Evolutionary conservation across 2,888 invertebrate species (phyloP).

Genomic region (Platycheirus albimanus): DNA sequence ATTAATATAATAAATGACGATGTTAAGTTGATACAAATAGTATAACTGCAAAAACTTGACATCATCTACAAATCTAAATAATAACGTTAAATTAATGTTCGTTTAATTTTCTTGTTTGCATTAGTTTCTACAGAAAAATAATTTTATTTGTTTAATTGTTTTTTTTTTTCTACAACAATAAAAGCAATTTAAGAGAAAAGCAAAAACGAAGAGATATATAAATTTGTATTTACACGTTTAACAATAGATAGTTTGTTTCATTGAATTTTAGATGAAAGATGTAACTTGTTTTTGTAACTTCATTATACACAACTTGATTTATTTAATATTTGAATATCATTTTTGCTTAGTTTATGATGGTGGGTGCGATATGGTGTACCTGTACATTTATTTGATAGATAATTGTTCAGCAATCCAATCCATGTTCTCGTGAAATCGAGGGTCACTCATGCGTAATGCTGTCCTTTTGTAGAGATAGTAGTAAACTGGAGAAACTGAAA

Average conservation of each 20-base stretch:
- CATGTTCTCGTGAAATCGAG: conserved; percentile 94
- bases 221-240: conserved; percentile 45
- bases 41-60: conserved; percentile 37
- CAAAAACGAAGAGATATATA: conserved; percentile 17
- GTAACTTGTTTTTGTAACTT: background rate
- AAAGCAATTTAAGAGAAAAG: conserved; percentile 6
- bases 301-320: background rate
- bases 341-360: background rate
- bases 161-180: conserved; percentile 26
- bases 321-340: background rate
- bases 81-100: conserved; percentile 24
- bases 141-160: background rate
- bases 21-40: conserved; percentile 18
- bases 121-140: conserved; percentile 38
- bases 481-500: conserved; percentile 91
- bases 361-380: background rate
- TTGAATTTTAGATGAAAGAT: background rate
- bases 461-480: conserved; percentile 96
- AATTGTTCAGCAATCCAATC: conserved; percentile 88
- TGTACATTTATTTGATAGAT: conserved; percentile 80
- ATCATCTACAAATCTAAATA: conserved; percentile 13
- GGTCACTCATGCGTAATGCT: conserved; percentile 93
- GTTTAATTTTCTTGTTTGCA: conserved; percentile 34
- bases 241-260: background rate
- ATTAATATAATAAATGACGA: conserved; percentile 4